phyloP scores from a whole-genome alignment of 1,140 invertebrate species.

The Phthorimaea operculella region DNA sequence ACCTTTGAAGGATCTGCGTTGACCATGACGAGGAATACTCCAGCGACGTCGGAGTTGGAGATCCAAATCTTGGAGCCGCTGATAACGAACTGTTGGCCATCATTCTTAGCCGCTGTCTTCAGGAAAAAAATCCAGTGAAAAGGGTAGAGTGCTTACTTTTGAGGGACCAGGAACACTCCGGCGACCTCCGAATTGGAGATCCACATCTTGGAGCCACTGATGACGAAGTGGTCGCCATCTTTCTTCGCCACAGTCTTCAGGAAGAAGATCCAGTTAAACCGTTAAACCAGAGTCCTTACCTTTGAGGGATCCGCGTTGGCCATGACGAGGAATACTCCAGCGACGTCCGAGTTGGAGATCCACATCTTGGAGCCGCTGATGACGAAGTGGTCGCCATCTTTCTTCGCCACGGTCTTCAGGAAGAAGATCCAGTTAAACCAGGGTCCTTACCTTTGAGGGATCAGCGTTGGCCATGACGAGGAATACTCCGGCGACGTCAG shows the following conservation, averaged over 20 bases:
- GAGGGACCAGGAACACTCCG: slow-evolving; percentile 83
- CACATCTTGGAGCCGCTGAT: too few species aligned
- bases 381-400: too few species aligned
- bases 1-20: slow-evolving; percentile 84
- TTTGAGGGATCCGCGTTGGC: slow-evolving; percentile 87
- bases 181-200: slow-evolving; percentile 95
- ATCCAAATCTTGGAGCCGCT: slow-evolving; percentile 92
- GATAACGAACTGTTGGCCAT: slow-evolving; percentile 79
- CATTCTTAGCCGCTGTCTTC: slow-evolving; percentile 87
- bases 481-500: too few species aligned
- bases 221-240: slow-evolving; percentile 80
- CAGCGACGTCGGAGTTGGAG: slow-evolving; percentile 92
- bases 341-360: too few species aligned
- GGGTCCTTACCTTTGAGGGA: too few species aligned
- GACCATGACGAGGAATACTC: slow-evolving; percentile 89
- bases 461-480: too few species aligned
- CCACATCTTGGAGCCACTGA: slow-evolving; percentile 86
- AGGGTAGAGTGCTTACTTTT: slow-evolving; percentile 59
- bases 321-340: slow-evolving; percentile 87
- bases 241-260: slow-evolving; percentile 89
- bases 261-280: too few species aligned
- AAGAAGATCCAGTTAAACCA: too few species aligned
- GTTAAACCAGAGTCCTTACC: slow-evolving; percentile 47
- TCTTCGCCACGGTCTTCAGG: too few species aligned
- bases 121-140: slow-evolving; percentile 85